Percentiles rank a stretch among this genome's conserved stretches.
phyloP scores from a whole-genome alignment of 2,888 invertebrate genomes.

The Carterocephalus palaemon region DNA sequence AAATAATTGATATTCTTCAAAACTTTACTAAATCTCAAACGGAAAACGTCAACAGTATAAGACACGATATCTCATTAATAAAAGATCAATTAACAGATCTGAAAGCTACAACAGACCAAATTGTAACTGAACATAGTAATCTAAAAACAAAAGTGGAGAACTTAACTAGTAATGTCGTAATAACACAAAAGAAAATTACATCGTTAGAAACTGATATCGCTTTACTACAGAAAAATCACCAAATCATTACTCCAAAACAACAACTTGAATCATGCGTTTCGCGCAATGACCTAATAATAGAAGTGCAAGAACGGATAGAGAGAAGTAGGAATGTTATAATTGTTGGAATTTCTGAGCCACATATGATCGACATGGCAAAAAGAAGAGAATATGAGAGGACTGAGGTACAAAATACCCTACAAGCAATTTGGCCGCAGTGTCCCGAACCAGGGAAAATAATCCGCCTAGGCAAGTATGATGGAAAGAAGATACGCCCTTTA shows the following conservation, averaged over 20 bases:
- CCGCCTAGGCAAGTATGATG: not conserved
- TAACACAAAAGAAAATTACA: not conserved
- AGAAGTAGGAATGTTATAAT: not conserved
- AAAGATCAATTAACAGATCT: slow-evolving; percentile 1
- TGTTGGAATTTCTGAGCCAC: not conserved
- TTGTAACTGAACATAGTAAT: not conserved
- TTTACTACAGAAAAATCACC: not conserved
- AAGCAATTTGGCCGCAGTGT: not conserved
- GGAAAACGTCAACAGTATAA: not conserved
- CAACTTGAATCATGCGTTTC: too few relatives aligned
- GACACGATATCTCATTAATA: slow-evolving; percentile 2
- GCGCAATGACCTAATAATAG: not conserved
- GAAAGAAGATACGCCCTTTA: not conserved
- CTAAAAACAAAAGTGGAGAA: not conserved
- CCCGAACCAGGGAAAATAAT: not conserved
- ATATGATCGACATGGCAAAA: not conserved
- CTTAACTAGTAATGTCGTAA: not conserved
- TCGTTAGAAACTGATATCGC: not conserved
- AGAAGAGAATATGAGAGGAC: not conserved
- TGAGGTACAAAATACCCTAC: not conserved
- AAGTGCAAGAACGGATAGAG: not conserved
- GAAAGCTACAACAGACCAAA: not conserved
- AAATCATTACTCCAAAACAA: too few relatives aligned
- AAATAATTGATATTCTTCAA: not conserved
- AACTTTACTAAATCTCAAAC: not conserved